Evolutionary conservation across 2,113 vertebrate species (phyloP).

Genomic region (Castor canadensis): DNA sequence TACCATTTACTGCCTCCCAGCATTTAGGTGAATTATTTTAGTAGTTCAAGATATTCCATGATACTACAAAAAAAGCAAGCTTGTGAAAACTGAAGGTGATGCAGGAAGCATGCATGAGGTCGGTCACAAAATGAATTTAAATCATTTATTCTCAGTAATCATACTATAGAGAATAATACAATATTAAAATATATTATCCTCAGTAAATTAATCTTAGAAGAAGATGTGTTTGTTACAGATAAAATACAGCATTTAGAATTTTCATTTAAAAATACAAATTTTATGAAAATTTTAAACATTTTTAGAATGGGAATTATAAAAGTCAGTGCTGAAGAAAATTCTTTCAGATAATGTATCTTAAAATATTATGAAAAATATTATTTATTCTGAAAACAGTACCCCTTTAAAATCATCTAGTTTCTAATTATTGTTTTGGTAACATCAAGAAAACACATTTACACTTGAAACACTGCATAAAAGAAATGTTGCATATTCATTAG

Average conservation of each 20-base stretch:
- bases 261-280: slow-evolving; percentile 83
- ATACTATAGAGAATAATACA: slow-evolving; percentile 74
- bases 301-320: slow-evolving; percentile 71
- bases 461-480: slow-evolving; percentile 70
- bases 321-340: slow-evolving; percentile 68
- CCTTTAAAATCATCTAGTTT: slow-evolving; percentile 60
- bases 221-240: slow-evolving; percentile 80
- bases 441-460: slow-evolving; percentile 77
- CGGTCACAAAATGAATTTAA: slow-evolving; percentile 74
- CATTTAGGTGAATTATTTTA: slow-evolving; percentile 37
- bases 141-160: slow-evolving; percentile 82
- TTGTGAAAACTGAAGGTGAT: slow-evolving; percentile 26
- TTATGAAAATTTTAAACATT: slow-evolving; percentile 75
- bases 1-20: neutral
- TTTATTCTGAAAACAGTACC: slow-evolving; percentile 68
- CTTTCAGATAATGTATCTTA: slow-evolving; percentile 64
- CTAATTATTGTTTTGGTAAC: slow-evolving; percentile 59
- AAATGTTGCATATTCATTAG: slow-evolving; percentile 54
- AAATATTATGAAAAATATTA: slow-evolving; percentile 72
- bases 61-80: slow-evolving; percentile 50
- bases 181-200: slow-evolving; percentile 82
- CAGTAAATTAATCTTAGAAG: slow-evolving; percentile 66
- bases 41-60: slow-evolving; percentile 22
- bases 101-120: slow-evolving; percentile 67
- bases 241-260: slow-evolving; percentile 84